Percentiles rank a stretch among this genome's conserved stretches.
Evolutionary conservation across 2,888 invertebrate species (phyloP).

Genomic region (Limnephilus rhombicus): DNA sequence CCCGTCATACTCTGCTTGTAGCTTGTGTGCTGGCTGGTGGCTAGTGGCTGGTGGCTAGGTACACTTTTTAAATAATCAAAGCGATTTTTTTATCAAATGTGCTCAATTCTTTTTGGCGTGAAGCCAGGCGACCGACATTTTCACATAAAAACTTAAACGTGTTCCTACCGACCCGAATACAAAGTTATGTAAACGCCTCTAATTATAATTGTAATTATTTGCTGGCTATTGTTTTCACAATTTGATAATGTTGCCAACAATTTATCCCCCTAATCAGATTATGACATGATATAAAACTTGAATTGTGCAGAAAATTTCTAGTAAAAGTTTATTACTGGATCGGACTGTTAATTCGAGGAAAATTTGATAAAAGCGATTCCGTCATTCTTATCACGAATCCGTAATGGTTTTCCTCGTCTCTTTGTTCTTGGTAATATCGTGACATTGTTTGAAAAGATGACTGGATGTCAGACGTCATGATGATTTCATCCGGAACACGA

Average conservation of each 20-base stretch:
- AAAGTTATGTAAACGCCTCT: constrained; percentile 38
- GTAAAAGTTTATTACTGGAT: background rate
- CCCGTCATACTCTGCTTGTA: background rate
- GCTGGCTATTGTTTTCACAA: background rate
- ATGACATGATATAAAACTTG: background rate
- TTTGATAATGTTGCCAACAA: background rate
- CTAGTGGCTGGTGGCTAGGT: background rate
- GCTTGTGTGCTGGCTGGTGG: background rate
- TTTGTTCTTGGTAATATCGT: background rate
- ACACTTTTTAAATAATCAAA: constrained; percentile 15
- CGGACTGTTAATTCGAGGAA: background rate
- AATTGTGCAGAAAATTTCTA: background rate
- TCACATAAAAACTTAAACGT: background rate
- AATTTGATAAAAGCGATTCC: background rate
- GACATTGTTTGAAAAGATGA: background rate
- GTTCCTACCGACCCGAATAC: constrained; percentile 6
- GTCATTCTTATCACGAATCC: constrained; percentile 1
- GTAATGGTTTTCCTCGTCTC: background rate
- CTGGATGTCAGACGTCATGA: background rate
- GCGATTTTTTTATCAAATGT: constrained; percentile 26
- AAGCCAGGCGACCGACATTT: constrained; percentile 32
- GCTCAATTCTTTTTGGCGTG: constrained; percentile 20
- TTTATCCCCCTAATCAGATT: background rate
- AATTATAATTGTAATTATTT: constrained; percentile 17
- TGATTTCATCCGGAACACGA: background rate